A percentile compares a stretch with the other conserved stretches of the same genome.
phyloP scores from a whole-genome alignment of 1,140 invertebrate genomes.

The Drepana arcuata region DNA sequence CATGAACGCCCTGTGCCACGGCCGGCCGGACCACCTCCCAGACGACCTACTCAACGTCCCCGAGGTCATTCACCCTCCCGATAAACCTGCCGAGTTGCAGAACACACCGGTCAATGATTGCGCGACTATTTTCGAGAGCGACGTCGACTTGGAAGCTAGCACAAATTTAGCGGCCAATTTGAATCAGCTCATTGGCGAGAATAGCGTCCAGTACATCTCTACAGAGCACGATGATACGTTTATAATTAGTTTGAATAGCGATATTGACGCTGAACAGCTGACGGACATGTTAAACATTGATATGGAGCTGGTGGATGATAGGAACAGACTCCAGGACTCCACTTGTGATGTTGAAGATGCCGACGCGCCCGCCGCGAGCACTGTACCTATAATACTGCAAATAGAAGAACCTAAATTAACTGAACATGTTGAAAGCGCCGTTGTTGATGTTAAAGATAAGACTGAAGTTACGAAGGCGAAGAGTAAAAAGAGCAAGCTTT shows the following conservation, averaged over 20 bases:
- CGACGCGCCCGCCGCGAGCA: constrained; percentile 6
- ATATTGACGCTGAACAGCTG: constrained; percentile 56
- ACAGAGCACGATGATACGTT: constrained; percentile 66
- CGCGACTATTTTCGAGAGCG: constrained; percentile 60
- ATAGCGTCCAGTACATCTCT: constrained; percentile 60
- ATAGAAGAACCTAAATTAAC: constrained; percentile 11
- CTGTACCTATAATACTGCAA: constrained; percentile 21
- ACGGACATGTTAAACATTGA: constrained; percentile 62
- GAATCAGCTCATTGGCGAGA: constrained; percentile 61
- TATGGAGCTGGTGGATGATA: constrained; percentile 17
- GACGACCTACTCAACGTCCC: constrained; percentile 45
- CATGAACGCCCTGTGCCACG: constrained; percentile 43
- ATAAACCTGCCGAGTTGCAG: constrained; percentile 24
- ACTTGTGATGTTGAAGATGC: constrained; percentile 13
- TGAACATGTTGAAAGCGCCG: neutral
- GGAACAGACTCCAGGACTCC: no score
- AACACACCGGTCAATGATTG: constrained; percentile 53
- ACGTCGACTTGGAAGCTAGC: constrained; percentile 60
- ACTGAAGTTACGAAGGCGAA: constrained; percentile 7
- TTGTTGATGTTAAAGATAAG: constrained; percentile 3
- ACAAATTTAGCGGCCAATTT: constrained; percentile 59
- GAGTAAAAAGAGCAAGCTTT: constrained; percentile 23
- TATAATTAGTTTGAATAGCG: constrained; percentile 63
- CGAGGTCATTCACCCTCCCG: constrained; percentile 13
- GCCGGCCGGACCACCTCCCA: constrained; percentile 35